Percentiles rank a stretch among this genome's conserved stretches.
phyloP scores from a whole-genome alignment of 2,797 vertebrate species.

The Micromesistius poutassou region DNA sequence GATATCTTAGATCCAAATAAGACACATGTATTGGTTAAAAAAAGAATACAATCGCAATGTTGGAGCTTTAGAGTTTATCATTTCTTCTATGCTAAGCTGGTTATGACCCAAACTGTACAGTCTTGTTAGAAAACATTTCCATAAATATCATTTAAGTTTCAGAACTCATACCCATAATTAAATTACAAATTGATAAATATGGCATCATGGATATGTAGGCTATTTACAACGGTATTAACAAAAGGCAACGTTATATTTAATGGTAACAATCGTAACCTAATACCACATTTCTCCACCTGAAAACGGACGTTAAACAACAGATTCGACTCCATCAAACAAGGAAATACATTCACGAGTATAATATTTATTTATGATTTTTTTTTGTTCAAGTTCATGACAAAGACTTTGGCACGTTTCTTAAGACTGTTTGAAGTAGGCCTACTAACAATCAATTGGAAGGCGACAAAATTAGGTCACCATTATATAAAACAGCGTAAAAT shows the following conservation, averaged over 20 bases:
- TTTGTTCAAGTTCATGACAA: slow-evolving; percentile 98
- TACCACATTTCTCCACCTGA: slow-evolving; percentile 93
- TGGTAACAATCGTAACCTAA: slow-evolving; percentile 94
- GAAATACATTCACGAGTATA: slow-evolving; percentile 99
- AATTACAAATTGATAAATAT: slow-evolving; percentile 99
- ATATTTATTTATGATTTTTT: slow-evolving; percentile 81
- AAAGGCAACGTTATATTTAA: slow-evolving; percentile 99
- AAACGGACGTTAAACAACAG: slow-evolving; percentile 93
- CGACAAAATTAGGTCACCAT: slow-evolving; percentile 81
- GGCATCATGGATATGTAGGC: slow-evolving; percentile 97
- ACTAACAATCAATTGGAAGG: slow-evolving; percentile 96
- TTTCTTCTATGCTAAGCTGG: slow-evolving; percentile 94
- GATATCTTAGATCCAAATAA: slow-evolving; percentile 77
- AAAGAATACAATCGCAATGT: slow-evolving; percentile 80
- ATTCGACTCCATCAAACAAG: slow-evolving; percentile 96
- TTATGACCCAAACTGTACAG: slow-evolving; percentile 99
- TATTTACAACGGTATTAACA: slow-evolving; percentile 98
- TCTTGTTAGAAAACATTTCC: slow-evolving; percentile 94
- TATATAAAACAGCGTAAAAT: slow-evolving; percentile 87
- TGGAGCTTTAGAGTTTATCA: slow-evolving; percentile 80
- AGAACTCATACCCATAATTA: slow-evolving; percentile 98
- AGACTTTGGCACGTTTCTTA: slow-evolving; percentile 99
- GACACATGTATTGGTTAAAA: slow-evolving; percentile 81
- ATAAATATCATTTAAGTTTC: slow-evolving; percentile 99
- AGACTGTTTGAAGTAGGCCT: slow-evolving; percentile 85